Percentiles rank a stretch among this genome's conserved stretches.
These are phyloP conservation scores for Apotomis capreana DNA, from an alignment of 2,888 invertebrate genomes.

Conservation along the genomic window DNA sequence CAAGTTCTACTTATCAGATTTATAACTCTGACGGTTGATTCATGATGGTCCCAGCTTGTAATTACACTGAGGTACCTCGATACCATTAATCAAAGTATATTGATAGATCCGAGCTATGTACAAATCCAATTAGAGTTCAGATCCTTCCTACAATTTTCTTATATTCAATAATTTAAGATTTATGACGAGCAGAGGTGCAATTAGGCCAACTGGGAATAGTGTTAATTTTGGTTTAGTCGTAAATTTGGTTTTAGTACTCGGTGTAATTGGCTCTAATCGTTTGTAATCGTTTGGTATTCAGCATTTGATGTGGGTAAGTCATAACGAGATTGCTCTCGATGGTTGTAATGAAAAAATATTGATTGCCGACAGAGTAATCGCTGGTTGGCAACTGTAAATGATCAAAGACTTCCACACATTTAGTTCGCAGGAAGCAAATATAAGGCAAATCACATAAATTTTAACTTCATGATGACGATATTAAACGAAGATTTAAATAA, in stretches of 20 bases:
- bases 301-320: conserved; percentile 60
- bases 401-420: background rate
- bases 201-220: conserved; percentile 68
- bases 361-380: conserved; percentile 11
- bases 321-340: conserved; percentile 46
- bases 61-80: conserved; percentile 74
- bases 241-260: conserved; percentile 70
- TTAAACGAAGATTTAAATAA: background rate
- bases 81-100: conserved; percentile 81
- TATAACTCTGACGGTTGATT: conserved; percentile 77
- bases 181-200: conserved; percentile 68
- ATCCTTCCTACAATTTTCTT: conserved; percentile 76
- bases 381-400: background rate
- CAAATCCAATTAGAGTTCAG: conserved; percentile 77
- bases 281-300: conserved; percentile 67
- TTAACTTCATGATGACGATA: background rate
- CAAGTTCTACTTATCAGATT: conserved; percentile 76
- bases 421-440: background rate
- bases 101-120: conserved; percentile 76
- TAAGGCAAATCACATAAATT: background rate
- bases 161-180: conserved; percentile 66
- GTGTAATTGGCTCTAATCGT: conserved; percentile 59
- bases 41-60: conserved; percentile 76
- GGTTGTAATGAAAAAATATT: conserved; percentile 18
- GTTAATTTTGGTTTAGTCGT: conserved; percentile 75